Percentiles rank a stretch among this genome's conserved stretches.
phyloP scores from a whole-genome alignment of 2,797 vertebrate species.

The Oreochromis grahami region DNA sequence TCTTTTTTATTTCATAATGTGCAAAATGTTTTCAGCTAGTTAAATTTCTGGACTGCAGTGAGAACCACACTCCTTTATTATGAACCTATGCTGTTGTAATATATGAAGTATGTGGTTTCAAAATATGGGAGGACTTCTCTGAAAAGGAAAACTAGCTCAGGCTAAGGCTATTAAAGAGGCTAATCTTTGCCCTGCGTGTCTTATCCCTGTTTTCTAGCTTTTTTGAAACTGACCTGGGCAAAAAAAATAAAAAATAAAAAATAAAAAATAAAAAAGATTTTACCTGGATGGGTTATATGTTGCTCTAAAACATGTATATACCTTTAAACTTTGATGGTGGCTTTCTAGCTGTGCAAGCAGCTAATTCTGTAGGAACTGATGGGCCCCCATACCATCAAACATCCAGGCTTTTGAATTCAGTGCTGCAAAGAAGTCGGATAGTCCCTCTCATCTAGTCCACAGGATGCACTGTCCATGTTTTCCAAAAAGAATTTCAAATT shows the following conservation, averaged over 20 bases:
- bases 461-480: not conserved
- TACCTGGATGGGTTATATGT: not conserved
- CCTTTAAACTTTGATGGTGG: not conserved
- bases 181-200: not conserved
- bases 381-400: not conserved
- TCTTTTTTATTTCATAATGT: not conserved
- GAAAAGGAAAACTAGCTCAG: not conserved
- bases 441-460: not conserved
- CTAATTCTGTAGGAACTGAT: not conserved
- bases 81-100: not conserved
- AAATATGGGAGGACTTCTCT: not conserved
- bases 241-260: too few relatives aligned
- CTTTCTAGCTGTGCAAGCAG: not conserved
- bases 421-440: fast-evolving
- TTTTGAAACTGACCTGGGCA: fast-evolving
- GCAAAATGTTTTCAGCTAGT: fast-evolving
- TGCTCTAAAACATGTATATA: fast-evolving
- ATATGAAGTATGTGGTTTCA: fast-evolving
- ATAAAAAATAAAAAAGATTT: not conserved
- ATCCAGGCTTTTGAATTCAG: not conserved
- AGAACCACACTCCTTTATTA: not conserved
- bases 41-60: not conserved
- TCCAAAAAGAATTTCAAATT: not conserved
- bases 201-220: not conserved
- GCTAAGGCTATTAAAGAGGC: not conserved